Evolutionary conservation across 2,888 invertebrate genomes (phyloP).

Genomic region (Cantharis nigra): DNA sequence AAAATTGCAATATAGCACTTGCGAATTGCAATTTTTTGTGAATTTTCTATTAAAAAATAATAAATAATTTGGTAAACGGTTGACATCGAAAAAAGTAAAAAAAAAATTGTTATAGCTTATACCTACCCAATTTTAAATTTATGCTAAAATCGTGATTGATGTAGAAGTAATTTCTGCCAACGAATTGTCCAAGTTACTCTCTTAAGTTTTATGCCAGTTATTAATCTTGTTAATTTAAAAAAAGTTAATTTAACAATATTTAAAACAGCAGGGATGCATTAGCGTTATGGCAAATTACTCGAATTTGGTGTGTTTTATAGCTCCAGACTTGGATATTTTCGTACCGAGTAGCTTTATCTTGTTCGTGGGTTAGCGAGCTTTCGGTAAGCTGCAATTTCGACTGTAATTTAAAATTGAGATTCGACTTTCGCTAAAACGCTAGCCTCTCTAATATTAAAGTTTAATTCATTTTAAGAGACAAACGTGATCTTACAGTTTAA

Average conservation of each 20-base stretch:
- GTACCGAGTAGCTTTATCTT: not conserved
- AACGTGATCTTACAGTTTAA: not conserved
- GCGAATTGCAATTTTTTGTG: too few species aligned
- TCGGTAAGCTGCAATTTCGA: not conserved
- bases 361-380: not conserved
- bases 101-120: too few species aligned
- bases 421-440: not conserved
- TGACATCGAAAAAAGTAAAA: too few species aligned
- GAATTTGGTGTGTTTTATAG: not conserved
- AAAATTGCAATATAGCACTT: slow-evolving; percentile 12
- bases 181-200: not conserved
- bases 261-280: not conserved
- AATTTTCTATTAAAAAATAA: too few species aligned
- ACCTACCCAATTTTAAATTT: too few species aligned
- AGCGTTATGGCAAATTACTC: not conserved
- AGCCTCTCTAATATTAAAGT: not conserved
- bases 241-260: not conserved
- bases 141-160: not conserved
- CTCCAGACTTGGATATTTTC: not conserved
- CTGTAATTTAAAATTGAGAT: not conserved
- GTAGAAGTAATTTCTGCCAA: not conserved
- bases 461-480: not conserved
- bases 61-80: too few species aligned
- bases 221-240: not conserved
- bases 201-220: not conserved